A percentile compares a stretch with the other conserved stretches of the same genome.
phyloP scores from a whole-genome alignment of 2,797 vertebrate genomes.

The Chelonia mydas region DNA sequence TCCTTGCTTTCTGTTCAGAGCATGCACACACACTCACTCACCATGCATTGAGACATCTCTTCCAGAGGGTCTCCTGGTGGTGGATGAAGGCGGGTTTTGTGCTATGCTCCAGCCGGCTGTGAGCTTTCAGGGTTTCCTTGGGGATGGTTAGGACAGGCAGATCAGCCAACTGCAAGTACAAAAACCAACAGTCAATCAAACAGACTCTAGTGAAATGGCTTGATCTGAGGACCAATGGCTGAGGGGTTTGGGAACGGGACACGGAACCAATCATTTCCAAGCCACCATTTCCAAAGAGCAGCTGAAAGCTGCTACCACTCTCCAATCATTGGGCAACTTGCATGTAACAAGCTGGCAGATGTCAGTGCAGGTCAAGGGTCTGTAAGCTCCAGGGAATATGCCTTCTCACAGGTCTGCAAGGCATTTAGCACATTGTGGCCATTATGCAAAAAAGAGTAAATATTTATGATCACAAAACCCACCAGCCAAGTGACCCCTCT shows the following conservation, averaged over 20 bases:
- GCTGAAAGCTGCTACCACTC: neutral
- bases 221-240: neutral
- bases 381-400: neutral
- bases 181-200: neutral
- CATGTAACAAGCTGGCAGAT: neutral
- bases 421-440: neutral
- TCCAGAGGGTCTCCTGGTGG: constrained; percentile 92
- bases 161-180: constrained; percentile 81
- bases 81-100: constrained; percentile 92
- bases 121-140: constrained; percentile 90
- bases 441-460: neutral
- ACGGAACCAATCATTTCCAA: neutral
- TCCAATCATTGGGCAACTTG: neutral
- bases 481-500: neutral
- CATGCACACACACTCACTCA: constrained; percentile 51
- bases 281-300: neutral
- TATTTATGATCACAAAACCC: neutral
- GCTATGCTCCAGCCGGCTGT: constrained; percentile 89
- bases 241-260: neutral
- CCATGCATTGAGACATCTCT: constrained; percentile 92
- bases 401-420: neutral
- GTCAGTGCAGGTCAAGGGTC: neutral
- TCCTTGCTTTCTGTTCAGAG: neutral
- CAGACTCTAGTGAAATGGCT: neutral
- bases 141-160: constrained; percentile 85